Evolutionary conservation across 2,888 invertebrate genomes (phyloP).

Genomic region (Lissonota sp.): DNA sequence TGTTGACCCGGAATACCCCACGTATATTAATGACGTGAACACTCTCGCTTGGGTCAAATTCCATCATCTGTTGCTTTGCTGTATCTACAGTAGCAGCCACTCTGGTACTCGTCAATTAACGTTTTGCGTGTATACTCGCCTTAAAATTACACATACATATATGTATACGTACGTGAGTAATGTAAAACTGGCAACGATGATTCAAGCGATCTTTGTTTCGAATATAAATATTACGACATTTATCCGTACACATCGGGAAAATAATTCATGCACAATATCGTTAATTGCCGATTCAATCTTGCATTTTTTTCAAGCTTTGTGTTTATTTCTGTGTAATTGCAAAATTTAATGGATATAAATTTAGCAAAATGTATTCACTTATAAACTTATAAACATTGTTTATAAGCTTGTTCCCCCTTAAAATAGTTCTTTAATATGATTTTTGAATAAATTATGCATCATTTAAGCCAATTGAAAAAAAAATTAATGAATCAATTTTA

Average conservation of each 20-base stretch:
- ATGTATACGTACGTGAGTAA: neutral
- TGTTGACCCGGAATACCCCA: too few relatives aligned
- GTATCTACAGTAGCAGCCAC: conserved; percentile 30
- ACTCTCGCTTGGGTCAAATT: conserved; percentile 56
- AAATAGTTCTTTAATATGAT: too few relatives aligned
- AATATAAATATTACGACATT: conserved; percentile 31
- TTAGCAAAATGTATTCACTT: too few relatives aligned
- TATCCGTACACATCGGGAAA: conserved; percentile 3
- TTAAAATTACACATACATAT: neutral
- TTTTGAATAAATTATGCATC: too few relatives aligned
- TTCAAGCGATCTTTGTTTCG: conserved; percentile 56
- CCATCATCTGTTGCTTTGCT: conserved; percentile 45
- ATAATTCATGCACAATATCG: conserved; percentile 20
- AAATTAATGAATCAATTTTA: too few relatives aligned
- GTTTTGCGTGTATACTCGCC: conserved; percentile 20
- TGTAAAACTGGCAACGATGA: conserved; percentile 31
- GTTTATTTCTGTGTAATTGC: too few relatives aligned
- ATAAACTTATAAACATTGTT: too few relatives aligned
- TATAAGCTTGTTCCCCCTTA: too few relatives aligned
- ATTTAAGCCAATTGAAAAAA: too few relatives aligned
- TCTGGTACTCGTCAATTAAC: conserved; percentile 34
- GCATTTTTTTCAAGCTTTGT: too few relatives aligned
- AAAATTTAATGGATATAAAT: too few relatives aligned
- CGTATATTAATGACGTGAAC: too few relatives aligned
- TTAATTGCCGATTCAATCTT: conserved; percentile 5